Conservation (phyloP, 2,797 vertebrate genomes). For the Enteromius afrohamiltoni region DNA sequence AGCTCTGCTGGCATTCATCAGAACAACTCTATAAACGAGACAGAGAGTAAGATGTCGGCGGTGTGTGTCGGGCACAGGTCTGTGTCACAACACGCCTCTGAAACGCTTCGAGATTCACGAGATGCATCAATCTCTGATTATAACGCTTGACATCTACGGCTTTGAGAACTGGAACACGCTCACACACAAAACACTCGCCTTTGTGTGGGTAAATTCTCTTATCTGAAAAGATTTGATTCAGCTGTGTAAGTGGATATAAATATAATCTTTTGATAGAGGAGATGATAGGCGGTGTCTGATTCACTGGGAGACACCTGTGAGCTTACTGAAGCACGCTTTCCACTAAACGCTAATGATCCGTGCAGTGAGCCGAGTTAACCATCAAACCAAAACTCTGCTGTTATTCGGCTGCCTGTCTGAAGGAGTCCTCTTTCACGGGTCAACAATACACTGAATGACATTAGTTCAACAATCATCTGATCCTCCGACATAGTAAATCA, state of each 20-base stretch:
- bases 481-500: neutral
- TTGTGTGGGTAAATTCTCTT: constrained; percentile 61
- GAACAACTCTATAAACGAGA: neutral
- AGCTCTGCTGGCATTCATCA: constrained; percentile 12
- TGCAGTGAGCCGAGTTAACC: neutral
- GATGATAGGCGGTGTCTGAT: constrained; percentile 22
- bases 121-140: constrained; percentile 75
- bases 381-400: neutral
- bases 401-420: neutral
- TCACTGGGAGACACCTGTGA: neutral
- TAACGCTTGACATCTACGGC: constrained; percentile 71
- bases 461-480: neutral
- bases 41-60: constrained; percentile 17
- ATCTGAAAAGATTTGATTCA: constrained; percentile 27
- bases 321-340: neutral
- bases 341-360: constrained; percentile 9
- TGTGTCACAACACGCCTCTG: constrained; percentile 64
- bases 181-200: constrained; percentile 59
- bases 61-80: constrained; percentile 35
- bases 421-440: neutral
- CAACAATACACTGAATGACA: neutral
- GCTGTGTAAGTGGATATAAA: constrained; percentile 22
- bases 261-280: constrained; percentile 36
- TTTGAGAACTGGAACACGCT: constrained; percentile 63
- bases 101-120: constrained; percentile 73